Evolutionary conservation across 2,113 vertebrate species (phyloP), one percentile per base, ranked within the genome.

Genomic region (Barbus barbus): DNA sequence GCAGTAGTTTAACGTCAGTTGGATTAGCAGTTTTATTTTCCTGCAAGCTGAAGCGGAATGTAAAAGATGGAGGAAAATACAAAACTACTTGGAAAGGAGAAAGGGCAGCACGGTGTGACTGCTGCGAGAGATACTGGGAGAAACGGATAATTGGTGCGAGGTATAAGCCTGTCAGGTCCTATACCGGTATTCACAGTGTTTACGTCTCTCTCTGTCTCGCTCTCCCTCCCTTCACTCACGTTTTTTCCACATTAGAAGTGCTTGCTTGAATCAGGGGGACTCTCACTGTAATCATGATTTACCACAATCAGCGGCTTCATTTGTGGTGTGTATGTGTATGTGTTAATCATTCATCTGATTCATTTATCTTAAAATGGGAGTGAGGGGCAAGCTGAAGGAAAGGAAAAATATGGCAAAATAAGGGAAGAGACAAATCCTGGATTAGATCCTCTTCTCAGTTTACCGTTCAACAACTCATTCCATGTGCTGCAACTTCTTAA

Each of bases 281-380:
- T 73, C 28, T 56, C 65, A 26, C 46, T 69, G 80, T 71, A 82
- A 56, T 82, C 65, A 56, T 82, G 65, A 82, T 82, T 82, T 56
- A 82, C 65, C 65, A 82, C 80, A 71, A 71, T 72, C 44, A 81
- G 26, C 1, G 8, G 44, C 46, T 69, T 51, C 14, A 46, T 46
- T 26, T 24, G 56, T 78, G n/a, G 26, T 22, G 41, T 51, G 24
- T 51, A 13, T 46, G 41, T 46, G 44, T 31, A 18, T 38, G 61
- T 41, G 71, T 63, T 65, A 48, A 67, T 80, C 77, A 67, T 80
- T 33, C 41, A 48, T 80, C 26, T 33, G 60, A 56, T 71, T 71
- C 28, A 26, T 71, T 82, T 38, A 53, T 71, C 46, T 26, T 13
- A 78, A 33, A 80, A 72, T 38, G 28, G 65, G 46, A 71, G 20